Percentiles rank a stretch among this genome's conserved stretches.
Conservation (phyloP, 2,113 vertebrate species). For the Alligator sinensis region DNA sequence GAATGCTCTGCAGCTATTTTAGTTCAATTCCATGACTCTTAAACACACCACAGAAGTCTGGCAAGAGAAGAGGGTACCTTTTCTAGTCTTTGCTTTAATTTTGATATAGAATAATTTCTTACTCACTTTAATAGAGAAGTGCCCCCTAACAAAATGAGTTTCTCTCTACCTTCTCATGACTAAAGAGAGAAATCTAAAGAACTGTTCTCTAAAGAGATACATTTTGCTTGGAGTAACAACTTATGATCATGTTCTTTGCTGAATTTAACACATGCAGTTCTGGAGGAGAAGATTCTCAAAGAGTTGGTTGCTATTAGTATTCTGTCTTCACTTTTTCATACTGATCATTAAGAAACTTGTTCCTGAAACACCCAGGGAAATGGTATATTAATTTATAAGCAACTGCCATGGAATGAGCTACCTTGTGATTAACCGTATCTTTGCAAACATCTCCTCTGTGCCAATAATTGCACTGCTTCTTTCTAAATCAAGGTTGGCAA, state of each 20-base stretch:
- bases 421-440: not conserved
- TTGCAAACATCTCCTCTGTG: not conserved
- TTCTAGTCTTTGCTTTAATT: not conserved
- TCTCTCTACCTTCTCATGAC: not conserved
- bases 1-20: not conserved
- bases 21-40: not conserved
- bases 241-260: not conserved
- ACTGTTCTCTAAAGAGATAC: not conserved
- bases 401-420: not conserved
- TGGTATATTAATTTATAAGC: not conserved
- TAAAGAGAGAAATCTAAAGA: not conserved
- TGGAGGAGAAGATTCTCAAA: not conserved
- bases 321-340: not conserved
- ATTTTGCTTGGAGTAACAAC: not conserved
- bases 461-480: not conserved
- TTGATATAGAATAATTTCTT: not conserved
- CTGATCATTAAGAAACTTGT: not conserved
- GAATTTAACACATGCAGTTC: not conserved
- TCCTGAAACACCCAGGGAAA: not conserved
- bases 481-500: not conserved
- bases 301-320: not conserved
- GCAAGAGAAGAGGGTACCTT: not conserved
- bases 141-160: not conserved
- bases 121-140: too few species aligned
- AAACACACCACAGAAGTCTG: not conserved